Evolutionary conservation across 2,797 vertebrate species (phyloP).

Genomic region (Crocodylus rhombifer): DNA sequence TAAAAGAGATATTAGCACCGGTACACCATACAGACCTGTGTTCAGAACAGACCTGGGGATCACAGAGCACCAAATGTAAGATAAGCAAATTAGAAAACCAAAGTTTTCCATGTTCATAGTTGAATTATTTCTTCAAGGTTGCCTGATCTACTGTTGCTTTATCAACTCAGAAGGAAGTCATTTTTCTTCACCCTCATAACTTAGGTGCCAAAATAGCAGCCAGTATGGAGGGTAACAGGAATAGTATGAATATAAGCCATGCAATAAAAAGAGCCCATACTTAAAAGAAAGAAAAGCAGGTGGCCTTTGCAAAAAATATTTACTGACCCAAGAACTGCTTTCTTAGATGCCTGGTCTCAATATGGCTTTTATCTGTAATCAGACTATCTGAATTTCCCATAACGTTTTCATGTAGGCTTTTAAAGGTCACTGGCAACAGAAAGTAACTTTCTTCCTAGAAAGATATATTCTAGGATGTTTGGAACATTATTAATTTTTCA

Average conservation of each 20-base stretch:
- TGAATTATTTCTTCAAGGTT: conserved; percentile 38
- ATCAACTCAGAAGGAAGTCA: conserved; percentile 5
- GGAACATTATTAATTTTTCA: not conserved
- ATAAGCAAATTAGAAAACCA: not conserved
- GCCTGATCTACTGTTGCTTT: conserved; percentile 17
- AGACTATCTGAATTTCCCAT: conserved; percentile 1
- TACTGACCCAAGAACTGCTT: conserved; percentile 17
- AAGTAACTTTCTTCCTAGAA: not conserved
- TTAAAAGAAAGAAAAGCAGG: not conserved
- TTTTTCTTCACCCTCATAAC: not conserved
- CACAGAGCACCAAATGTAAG: not conserved
- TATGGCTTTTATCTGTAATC: conserved; percentile 29
- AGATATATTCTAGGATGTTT: not conserved
- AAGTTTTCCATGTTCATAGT: not conserved
- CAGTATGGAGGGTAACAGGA: not conserved
- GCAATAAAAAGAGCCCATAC: not conserved
- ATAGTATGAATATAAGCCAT: conserved; percentile 19
- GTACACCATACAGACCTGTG: not conserved
- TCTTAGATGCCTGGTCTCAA: conserved; percentile 1
- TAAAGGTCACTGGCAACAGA: not conserved
- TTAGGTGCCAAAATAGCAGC: conserved; percentile 10
- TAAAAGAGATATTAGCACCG: accelerated
- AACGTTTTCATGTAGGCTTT: conserved; percentile 25
- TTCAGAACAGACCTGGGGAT: conserved; percentile 29
- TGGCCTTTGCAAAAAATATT: not conserved